Base-by-base conservation (phyloP, 2,888 invertebrate species). In the Nematopogon swammerdamellus region DNA sequence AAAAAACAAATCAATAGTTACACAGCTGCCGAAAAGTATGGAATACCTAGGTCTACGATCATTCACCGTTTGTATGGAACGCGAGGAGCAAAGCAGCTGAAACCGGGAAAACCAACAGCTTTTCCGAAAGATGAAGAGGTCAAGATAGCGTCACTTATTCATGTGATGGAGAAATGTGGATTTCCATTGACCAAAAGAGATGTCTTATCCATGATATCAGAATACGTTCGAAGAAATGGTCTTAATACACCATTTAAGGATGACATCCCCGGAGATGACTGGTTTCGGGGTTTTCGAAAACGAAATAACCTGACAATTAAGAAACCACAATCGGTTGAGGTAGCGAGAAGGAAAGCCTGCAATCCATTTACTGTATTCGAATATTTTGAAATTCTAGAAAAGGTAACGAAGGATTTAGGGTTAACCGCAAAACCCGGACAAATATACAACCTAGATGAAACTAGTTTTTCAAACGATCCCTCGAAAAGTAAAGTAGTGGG, bases 101-200 rank as follows among this genome's bases (percentile, higher is more conserved):
- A 4, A n/a, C 43, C 14, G n/a, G 43, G 6, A 43, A 43, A 14
- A 11, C 6, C 14, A 6, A 43, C 14, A n/a, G 43, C 11, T 4
- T 43, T 43, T 43, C 11, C 43, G 11, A 43, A 17, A 17, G 14
- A 43, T 16, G 16, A 42, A 45, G 18, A 43, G 11, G 18, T 3
- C 4, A n/a, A 43, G 3, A 17, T 43, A 8, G n/a, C 4, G 4
- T 44, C 18, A 49, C 43, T 29, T 42, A n/a, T 51, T n/a, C 52
- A 54, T 25, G 25, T 50, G 25, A 54, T 55, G 52, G 54, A 55
- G 49, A 55, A 50, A 53, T 54, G 53, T 52, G 62, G 60, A 17
- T 61, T 57, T 49, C 60, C 62, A 16, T 51, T 63, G 30, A 55
- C 59, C 8, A 53, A 54, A 51, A 59, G 59, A 53, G 61, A 62